Conservation (phyloP, 2,113 vertebrate genomes). For the Oostethus manadensis region DNA sequence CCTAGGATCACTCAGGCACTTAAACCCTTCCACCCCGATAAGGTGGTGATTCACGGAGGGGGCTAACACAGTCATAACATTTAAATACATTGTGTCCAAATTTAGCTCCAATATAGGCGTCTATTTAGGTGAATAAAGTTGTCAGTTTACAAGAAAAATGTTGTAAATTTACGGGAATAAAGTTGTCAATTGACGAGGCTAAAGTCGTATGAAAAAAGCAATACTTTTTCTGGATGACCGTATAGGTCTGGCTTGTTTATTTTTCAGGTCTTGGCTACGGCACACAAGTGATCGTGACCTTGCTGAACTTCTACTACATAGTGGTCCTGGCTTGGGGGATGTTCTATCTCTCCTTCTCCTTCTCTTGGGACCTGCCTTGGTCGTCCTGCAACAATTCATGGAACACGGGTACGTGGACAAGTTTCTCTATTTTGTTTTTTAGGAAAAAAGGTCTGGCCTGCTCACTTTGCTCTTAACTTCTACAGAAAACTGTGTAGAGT, state of each 20-base stretch:
- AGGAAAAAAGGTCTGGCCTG: not conserved
- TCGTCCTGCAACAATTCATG: slow-evolving; percentile 84
- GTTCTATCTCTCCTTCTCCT: slow-evolving; percentile 88
- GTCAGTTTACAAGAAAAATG: too few relatives aligned
- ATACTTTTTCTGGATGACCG: not conserved
- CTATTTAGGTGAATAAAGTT: too few relatives aligned
- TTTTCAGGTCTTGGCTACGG: slow-evolving; percentile 82
- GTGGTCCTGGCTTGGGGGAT: slow-evolving; percentile 90
- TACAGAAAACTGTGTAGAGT: slow-evolving; percentile 64
- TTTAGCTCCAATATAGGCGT: too few relatives aligned
- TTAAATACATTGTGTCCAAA: too few relatives aligned
- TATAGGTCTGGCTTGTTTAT: not conserved
- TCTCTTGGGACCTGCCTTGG: slow-evolving; percentile 84
- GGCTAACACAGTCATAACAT: too few relatives aligned
- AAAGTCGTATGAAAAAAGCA: not conserved
- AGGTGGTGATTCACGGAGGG: too few relatives aligned
- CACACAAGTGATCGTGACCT: slow-evolving; percentile 81
- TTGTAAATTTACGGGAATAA: too few relatives aligned
- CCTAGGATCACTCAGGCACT: too few relatives aligned
- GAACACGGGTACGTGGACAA: slow-evolving; percentile 72
- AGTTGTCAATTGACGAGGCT: too few relatives aligned
- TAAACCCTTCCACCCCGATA: too few relatives aligned
- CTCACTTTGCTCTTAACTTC: not conserved
- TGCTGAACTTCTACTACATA: slow-evolving; percentile 88
- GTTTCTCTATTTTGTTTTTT: not conserved